Base-by-base conservation (phyloP, 2,797 vertebrate genomes). In the Poecilia picta region DNA sequence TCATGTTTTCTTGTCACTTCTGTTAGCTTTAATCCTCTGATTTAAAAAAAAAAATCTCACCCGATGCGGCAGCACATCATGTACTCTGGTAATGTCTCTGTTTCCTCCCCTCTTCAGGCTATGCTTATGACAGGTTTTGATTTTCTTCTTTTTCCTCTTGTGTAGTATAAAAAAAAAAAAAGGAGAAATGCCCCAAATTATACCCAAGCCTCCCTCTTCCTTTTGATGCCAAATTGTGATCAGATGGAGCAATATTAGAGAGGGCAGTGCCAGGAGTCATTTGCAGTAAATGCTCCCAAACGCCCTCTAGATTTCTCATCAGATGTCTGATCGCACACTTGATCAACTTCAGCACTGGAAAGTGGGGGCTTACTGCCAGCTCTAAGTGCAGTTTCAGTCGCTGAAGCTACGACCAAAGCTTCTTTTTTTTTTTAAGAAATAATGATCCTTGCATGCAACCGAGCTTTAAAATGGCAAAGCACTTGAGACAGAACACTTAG, bases 211-310 rank as follows among this genome's bases (percentile, higher is more conserved):
- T 36, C 75, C 43, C 62, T 55, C 68, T 64, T 57, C 66, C 75
- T 51, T 87, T 81, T 86, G 78, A 87, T 92, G 88, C 90, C 90
- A 96, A 93, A 96, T 95, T 94, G 91, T 90, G 85, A 94, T 95
- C 94, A 95, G 93, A 95, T 95, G 94, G 92, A 91, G 91, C 77
- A 90, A 81, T 55, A 82, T 89, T 91, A 75, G 75, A 92, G 90
- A 87, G 90, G 90, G 82, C 91, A 91, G 84, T 93, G 92, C 91
- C 93, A 94, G 88, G 89, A 94, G 82, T 87, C 84, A 92, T 95
- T 93, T 95, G 80, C 87, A 83, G 91, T 92, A 92, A 94, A 94
- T 81, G 90, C 89, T 93, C 89, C 90, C 84, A 91, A 94, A 93
- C 76, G 77, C 85, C 88, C 87, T 88, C 72, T 86, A 88, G 81